Evolutionary conservation across 2,113 vertebrate species (phyloP).

Genomic region (Galeopterus variegatus): DNA sequence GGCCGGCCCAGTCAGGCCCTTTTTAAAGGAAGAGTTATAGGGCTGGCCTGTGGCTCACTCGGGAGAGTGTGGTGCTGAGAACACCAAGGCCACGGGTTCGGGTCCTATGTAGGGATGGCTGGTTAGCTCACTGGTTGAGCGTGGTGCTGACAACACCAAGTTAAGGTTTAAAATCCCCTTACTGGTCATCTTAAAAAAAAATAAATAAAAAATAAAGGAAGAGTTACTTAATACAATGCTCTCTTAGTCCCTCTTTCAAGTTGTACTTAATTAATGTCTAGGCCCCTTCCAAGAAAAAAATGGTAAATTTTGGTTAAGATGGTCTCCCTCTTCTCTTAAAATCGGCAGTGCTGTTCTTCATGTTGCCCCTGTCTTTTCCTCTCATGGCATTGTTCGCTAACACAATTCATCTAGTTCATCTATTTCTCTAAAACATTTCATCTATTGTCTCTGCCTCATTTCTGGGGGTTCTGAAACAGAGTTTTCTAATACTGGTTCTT

Average conservation of each 20-base stretch:
- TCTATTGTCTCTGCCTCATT: not conserved
- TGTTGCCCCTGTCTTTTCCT: not conserved
- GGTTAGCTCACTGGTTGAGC: too few relatives aligned
- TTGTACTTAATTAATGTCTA: not conserved
- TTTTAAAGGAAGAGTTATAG: too few relatives aligned
- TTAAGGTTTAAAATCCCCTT: too few relatives aligned
- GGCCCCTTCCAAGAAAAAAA: not conserved
- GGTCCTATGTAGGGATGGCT: too few relatives aligned
- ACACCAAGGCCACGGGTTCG: too few relatives aligned
- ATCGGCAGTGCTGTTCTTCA: not conserved
- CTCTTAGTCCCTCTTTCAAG: not conserved
- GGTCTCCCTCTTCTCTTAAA: not conserved
- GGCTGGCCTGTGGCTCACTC: too few relatives aligned
- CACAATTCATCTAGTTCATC: not conserved
- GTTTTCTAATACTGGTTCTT: not conserved
- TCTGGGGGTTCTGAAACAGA: not conserved
- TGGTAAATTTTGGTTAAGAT: not conserved
- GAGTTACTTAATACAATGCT: slow-evolving; percentile 5
- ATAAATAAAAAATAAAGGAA: too few relatives aligned
- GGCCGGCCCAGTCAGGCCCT: too few relatives aligned
- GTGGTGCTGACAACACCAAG: too few relatives aligned
- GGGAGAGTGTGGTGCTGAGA: too few relatives aligned
- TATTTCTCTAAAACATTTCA: slow-evolving; percentile 28
- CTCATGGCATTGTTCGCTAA: not conserved
- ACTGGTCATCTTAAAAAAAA: too few relatives aligned